Base-by-base conservation (phyloP, 2,113 vertebrate species). In the Leucosticte australis region DNA sequence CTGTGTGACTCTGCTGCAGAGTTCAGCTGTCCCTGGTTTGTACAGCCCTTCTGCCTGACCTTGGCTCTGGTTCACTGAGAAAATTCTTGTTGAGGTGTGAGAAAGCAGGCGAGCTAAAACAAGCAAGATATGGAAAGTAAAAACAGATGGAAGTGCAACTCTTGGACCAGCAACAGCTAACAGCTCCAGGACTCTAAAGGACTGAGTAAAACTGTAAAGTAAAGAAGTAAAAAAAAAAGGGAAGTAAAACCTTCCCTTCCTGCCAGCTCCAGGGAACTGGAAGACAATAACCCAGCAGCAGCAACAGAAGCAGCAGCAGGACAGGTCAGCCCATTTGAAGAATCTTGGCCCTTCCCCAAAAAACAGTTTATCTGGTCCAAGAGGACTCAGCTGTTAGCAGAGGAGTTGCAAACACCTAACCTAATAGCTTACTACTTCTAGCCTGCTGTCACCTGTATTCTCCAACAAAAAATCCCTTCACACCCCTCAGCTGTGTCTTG, bases 21-120 rank as follows among this genome's bases (percentile, higher is more conserved):
- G 60, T 62, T 94, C 68, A 85, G 59, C n/a, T 15, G 4, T 53
- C 31, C 11, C 37, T 63, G 24, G 18, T 56, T 69, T 80, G 27
- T n/a, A 69, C 0, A 3, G 50, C 17, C 63, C 39, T 19, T 93
- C 30, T 44, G 33, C 55, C 37, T 7, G 21, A 88, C 55, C 90
- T 95, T 94, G 90, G 71, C 92, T 88, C 59, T 52, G 23, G 44
- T 62, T 86, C 65, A 77, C 50, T 86, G 79, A 94, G 90, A 86
- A 93, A 92, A 92, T 73, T 53, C 79, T 89, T 80, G 33, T 63
- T 83, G 69, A 93, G 86, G 92, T 92, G 86, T 95, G 83, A 93
- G 88, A 93, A 97, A 94, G 86, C 56, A 63, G 65, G 30, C 3
- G 0, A 95, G 56, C 22, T 86, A 92, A 93, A 88, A 90, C 77